Conservation (phyloP, 1,140 invertebrate species). For the Drosophila sturtevanti region DNA sequence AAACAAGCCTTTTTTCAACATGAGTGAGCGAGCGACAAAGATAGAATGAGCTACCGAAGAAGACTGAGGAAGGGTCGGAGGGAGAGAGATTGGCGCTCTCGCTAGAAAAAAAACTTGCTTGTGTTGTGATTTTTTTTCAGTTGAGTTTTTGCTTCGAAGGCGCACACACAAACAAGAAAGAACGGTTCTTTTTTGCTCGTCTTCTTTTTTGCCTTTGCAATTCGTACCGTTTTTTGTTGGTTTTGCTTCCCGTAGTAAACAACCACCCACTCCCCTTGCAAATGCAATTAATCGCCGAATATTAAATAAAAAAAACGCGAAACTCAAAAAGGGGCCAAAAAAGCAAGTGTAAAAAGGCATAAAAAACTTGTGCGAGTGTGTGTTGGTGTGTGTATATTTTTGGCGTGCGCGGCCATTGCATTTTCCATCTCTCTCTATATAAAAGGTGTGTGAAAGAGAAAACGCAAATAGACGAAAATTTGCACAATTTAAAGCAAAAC, state of each 20-base stretch:
- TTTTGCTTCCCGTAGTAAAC: slow-evolving; percentile 41
- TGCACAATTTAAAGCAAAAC: slow-evolving; percentile 10
- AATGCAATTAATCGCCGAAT: slow-evolving; percentile 51
- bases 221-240: slow-evolving; percentile 18
- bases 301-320: slow-evolving; percentile 49
- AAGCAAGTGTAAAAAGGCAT: slow-evolving; percentile 65
- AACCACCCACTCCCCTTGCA: slow-evolving; percentile 30
- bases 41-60: background rate
- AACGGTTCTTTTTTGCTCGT: slow-evolving; percentile 46
- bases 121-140: slow-evolving; percentile 69
- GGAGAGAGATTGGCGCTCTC: slow-evolving; percentile 18
- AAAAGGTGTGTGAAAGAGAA: slow-evolving; percentile 56
- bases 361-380: slow-evolving; percentile 41
- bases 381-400: slow-evolving; percentile 61
- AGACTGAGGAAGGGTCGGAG: slow-evolving; percentile 25
- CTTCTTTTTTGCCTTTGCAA: slow-evolving; percentile 35
- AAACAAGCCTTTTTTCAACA: slow-evolving; percentile 70
- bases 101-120: slow-evolving; percentile 65
- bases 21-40: slow-evolving; percentile 29
- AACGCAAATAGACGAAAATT: slow-evolving; percentile 38
- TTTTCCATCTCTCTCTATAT: slow-evolving; percentile 41
- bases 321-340: slow-evolving; percentile 40
- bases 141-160: slow-evolving; percentile 53
- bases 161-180: slow-evolving; percentile 11
- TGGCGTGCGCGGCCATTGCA: slow-evolving; percentile 79